A percentile compares a stretch with the other conserved stretches of the same genome.
phyloP scores from a whole-genome alignment of 2,113 vertebrate species.

The Nansenia antarctica region DNA sequence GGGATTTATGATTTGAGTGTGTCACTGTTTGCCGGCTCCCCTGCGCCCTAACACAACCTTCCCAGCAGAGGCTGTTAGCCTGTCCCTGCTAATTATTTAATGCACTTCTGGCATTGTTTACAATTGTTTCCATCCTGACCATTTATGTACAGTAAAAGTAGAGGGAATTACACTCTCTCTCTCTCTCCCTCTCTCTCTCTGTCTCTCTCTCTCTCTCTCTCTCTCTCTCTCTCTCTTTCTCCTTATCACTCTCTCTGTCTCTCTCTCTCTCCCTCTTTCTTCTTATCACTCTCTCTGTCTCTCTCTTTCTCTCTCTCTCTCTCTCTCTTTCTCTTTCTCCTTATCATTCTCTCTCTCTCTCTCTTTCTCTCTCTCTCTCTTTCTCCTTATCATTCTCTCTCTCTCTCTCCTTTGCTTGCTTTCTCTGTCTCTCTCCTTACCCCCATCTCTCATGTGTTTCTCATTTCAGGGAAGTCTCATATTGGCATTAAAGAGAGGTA shows the following conservation, averaged over 20 bases:
- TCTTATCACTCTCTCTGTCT: conserved; percentile 1
- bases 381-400: background rate
- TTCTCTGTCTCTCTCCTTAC: too few species aligned
- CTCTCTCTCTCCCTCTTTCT: conserved; percentile 3
- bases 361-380: too few species aligned
- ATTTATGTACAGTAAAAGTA: background rate
- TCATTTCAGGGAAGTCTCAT: too few species aligned
- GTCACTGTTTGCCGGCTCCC: conserved; percentile 31
- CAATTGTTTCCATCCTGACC: conserved; percentile 48
- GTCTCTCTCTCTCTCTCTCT: background rate
- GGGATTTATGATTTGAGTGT: conserved; percentile 25
- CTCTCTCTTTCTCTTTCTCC: too few species aligned
- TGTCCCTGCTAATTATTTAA: conserved; percentile 68
- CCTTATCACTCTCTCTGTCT: conserved; percentile 1
- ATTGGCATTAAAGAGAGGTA: too few species aligned
- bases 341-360: background rate
- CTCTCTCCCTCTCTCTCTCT: background rate
- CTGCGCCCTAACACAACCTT: conserved; percentile 36
- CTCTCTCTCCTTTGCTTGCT: too few species aligned
- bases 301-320: conserved; percentile 9
- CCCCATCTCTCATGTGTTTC: too few species aligned
- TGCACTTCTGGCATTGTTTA: conserved; percentile 54
- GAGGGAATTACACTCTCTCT: background rate
- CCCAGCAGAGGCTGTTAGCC: conserved; percentile 56
- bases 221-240: background rate